Conservation (phyloP, 2,113 vertebrate genomes). For the Genyomyrus donnyi region DNA sequence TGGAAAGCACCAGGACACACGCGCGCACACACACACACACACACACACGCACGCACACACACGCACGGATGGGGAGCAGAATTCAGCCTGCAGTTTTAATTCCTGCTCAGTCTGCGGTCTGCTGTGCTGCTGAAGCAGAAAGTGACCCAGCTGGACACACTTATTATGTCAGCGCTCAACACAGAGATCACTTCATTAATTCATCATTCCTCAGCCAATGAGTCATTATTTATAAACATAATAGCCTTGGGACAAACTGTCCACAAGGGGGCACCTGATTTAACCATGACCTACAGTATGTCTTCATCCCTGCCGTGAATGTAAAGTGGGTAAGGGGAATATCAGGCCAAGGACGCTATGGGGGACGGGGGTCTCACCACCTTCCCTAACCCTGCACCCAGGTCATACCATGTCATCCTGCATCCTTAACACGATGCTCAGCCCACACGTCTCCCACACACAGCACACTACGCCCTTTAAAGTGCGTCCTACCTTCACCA, state of each 20-base stretch:
- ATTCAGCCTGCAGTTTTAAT: neutral
- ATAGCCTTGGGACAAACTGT: neutral
- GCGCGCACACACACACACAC: neutral
- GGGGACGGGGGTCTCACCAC: neutral
- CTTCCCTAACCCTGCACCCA: neutral
- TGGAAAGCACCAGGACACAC: neutral
- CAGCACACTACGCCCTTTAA: neutral
- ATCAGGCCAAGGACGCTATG: neutral
- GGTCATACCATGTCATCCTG: neutral
- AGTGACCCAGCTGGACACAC: slow-evolving; percentile 5
- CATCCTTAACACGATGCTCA: neutral
- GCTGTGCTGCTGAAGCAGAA: neutral
- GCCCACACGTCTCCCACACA: neutral
- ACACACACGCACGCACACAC: neutral
- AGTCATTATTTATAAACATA: neutral
- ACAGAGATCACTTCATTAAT: slow-evolving; percentile 7
- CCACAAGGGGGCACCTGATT: slow-evolving; percentile 14
- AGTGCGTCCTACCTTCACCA: neutral
- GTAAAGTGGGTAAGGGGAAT: neutral
- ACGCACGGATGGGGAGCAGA: neutral
- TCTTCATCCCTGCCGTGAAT: neutral
- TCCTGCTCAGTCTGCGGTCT: neutral
- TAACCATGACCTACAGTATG: neutral
- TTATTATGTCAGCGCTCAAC: neutral
- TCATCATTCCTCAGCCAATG: neutral